Base-by-base conservation (phyloP, 2,888 invertebrate genomes). In the Masnerella sp. region DNA sequence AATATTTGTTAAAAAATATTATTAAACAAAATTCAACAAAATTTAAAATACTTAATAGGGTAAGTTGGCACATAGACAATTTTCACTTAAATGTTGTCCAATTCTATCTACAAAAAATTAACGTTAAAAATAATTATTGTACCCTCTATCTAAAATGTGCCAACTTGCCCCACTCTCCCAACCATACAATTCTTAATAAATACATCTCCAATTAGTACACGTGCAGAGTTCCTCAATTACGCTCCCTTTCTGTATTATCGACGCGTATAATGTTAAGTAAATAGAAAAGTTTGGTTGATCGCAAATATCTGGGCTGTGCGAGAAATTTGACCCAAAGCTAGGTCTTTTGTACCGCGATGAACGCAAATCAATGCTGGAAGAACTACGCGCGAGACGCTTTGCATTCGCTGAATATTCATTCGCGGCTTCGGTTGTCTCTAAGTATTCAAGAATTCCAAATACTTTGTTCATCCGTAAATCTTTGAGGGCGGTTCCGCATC, bases 381-480 rank as follows among this genome's bases (percentile, higher is more conserved):
- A 79, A 78, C 70, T 79, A 78, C 61, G 62, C 74, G 61, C 34
- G 77, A 68, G 59, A 36, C 76, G 79, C 77, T 82, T 82, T 81
- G 81, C 82, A 83, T 82, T 77, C 77, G 70, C 77, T 83, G 82
- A 81, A 83, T 82, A 82, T 83, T 81, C 81, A 83, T 81, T 79
- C 75, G 58, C 68, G 70, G 73, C 77, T 77, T 74, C 75, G 76
- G 76, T 38, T 76, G 74, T 75, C 75, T 74, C 74, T 69, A 75
- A 65, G 74, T 75, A 80, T 81, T 80, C 78, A 80, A 80, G 80
- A 80, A 82, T 82, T 79, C 78, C 75, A 78, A 82, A 82, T 81
- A 80, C 81, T 81, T 75, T 69, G 69, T 59, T 69, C 62, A 49
- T 54, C 68, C 75, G 42, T 72, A 64, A 71, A 75, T 75, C 72